Percentiles rank a stretch among this genome's conserved stretches.
phyloP scores from a whole-genome alignment of 2,113 vertebrate genomes.

The Aptenodytes forsteri region DNA sequence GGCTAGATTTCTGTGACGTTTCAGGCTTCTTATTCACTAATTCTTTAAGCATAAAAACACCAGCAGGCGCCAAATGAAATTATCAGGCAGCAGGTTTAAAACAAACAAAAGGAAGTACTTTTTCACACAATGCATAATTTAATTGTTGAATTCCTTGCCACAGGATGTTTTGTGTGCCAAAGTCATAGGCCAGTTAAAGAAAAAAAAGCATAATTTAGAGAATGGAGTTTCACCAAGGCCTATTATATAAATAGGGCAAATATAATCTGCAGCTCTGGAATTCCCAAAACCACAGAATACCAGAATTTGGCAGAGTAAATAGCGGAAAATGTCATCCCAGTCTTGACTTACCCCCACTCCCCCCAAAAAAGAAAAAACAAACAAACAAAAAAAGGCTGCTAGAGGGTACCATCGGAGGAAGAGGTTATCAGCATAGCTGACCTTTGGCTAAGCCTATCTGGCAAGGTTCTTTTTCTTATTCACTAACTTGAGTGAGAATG shows the following conservation, averaged over 20 bases:
- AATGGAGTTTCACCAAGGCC: not conserved
- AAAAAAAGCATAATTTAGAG: not conserved
- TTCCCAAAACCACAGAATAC: not conserved
- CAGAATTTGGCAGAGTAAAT: not conserved
- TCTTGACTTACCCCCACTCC: not conserved
- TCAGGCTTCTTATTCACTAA: not conserved
- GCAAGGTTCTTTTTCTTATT: not conserved
- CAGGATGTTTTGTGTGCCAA: constrained; percentile 7
- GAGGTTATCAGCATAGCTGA: not conserved
- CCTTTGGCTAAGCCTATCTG: not conserved
- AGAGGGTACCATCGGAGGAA: not conserved
- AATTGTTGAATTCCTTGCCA: not conserved
- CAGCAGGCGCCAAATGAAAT: not conserved
- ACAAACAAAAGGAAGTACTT: constrained; percentile 45
- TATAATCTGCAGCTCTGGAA: not conserved
- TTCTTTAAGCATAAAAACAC: not conserved
- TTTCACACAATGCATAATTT: constrained; percentile 15
- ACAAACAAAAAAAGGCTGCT: not conserved
- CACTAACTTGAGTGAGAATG: not conserved
- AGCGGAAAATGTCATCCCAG: not conserved
- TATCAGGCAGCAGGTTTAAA: constrained; percentile 44
- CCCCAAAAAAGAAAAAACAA: too few species aligned
- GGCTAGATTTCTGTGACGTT: not conserved
- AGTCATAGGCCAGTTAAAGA: not conserved
- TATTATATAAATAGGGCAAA: not conserved